Conservation (phyloP, 2,113 vertebrate genomes). For the Muntiacus reevesi region DNA sequence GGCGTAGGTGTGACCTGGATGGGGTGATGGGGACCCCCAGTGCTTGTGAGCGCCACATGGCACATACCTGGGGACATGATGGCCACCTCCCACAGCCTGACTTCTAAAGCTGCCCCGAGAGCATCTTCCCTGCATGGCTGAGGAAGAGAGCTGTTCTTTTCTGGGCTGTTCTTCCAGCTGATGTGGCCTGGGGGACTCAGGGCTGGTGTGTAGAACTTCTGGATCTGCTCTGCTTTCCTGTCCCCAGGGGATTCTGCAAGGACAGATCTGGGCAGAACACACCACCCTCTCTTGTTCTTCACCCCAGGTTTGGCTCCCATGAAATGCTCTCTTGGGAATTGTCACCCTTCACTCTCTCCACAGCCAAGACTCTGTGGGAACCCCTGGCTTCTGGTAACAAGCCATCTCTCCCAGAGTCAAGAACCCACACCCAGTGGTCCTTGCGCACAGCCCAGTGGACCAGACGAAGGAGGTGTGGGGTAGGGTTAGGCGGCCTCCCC, state of each 20-base stretch:
- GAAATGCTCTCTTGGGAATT: not conserved
- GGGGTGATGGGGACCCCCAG: not conserved
- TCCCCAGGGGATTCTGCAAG: not conserved
- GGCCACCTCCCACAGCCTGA: not conserved
- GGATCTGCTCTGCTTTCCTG: not conserved
- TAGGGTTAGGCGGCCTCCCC: not conserved
- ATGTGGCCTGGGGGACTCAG: accelerated
- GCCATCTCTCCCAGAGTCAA: not conserved
- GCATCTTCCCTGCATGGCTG: not conserved
- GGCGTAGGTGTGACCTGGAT: accelerated
- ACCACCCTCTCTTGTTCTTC: not conserved
- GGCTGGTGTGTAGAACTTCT: not conserved
- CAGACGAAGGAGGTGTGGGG: not conserved
- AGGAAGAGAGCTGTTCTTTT: not conserved
- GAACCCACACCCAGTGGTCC: not conserved
- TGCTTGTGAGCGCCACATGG: accelerated
- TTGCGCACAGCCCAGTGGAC: not conserved
- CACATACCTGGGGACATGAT: not conserved
- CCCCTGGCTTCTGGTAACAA: not conserved
- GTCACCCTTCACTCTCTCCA: not conserved
- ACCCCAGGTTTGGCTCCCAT: not conserved
- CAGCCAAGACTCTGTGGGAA: not conserved
- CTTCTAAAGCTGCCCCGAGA: not conserved
- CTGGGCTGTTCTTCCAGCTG: not conserved
- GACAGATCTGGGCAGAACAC: not conserved